A percentile compares a stretch with the other conserved stretches of the same genome.
Conservation (phyloP, 2,113 vertebrate species). For the Hipposideros armiger region DNA sequence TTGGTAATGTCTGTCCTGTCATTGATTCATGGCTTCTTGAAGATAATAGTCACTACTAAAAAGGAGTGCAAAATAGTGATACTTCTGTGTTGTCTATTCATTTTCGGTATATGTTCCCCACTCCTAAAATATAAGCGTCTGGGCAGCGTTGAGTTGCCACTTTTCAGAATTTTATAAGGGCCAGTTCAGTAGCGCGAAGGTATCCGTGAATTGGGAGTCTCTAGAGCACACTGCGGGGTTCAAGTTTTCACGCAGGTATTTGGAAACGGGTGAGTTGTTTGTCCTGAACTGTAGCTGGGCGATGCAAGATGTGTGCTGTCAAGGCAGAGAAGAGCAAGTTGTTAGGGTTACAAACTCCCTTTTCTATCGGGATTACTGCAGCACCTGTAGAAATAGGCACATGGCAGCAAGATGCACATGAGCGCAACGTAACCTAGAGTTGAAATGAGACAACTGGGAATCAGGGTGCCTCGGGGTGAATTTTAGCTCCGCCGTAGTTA, state of each 20-base stretch:
- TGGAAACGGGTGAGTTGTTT: background rate
- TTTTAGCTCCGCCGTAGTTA: background rate
- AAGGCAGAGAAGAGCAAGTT: background rate
- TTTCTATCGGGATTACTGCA: background rate
- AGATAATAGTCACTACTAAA: background rate
- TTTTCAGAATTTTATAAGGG: background rate
- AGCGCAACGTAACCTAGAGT: accelerated
- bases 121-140: background rate
- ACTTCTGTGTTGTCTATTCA: background rate
- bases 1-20: background rate
- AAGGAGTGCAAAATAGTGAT: background rate
- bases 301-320: background rate
- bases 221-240: background rate
- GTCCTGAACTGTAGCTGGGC: too few species aligned
- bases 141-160: background rate
- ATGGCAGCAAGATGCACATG: background rate
- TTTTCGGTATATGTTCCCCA: background rate
- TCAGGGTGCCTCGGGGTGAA: background rate
- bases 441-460: too few species aligned
- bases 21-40: background rate
- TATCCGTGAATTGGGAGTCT: background rate
- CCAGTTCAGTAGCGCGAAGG: background rate
- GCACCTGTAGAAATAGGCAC: accelerated
- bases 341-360: background rate
- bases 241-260: background rate